Percentiles rank a stretch among this genome's conserved stretches.
Conservation (phyloP, 2,888 invertebrate species). For the Ctena decussata region DNA sequence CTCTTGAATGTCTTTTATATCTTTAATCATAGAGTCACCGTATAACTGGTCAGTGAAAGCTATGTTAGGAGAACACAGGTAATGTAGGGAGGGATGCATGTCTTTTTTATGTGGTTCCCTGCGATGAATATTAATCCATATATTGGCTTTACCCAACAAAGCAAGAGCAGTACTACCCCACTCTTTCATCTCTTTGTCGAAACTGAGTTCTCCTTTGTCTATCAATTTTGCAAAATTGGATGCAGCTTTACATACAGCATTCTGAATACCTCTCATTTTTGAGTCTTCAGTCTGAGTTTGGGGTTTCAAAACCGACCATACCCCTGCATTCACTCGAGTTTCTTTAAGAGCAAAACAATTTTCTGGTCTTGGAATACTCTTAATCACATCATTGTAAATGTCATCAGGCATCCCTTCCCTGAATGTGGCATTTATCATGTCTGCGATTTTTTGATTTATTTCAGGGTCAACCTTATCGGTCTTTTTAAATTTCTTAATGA, state of each 20-base stretch:
- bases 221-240: background rate
- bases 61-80: background rate
- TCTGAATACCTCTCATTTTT: background rate
- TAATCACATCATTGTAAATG: background rate
- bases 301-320: background rate
- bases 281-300: conserved; percentile 7
- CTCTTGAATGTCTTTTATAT: conserved; percentile 6
- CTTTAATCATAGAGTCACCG: background rate
- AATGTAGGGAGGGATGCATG: background rate
- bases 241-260: background rate
- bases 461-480: background rate
- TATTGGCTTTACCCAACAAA: background rate
- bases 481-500: background rate
- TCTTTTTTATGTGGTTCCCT: background rate
- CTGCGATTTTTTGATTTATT: background rate
- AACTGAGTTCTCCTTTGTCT: background rate
- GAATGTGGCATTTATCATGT: background rate
- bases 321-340: background rate
- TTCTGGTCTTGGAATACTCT: conserved; percentile 2
- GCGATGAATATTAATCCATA: background rate
- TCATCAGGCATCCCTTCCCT: conserved; percentile 1
- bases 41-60: background rate
- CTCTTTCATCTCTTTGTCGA: background rate
- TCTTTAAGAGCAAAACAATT: conserved; percentile 3
- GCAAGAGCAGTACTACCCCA: background rate